phyloP scores from a whole-genome alignment of 2,888 invertebrate species.

The Hirudinaria manillensis region DNA sequence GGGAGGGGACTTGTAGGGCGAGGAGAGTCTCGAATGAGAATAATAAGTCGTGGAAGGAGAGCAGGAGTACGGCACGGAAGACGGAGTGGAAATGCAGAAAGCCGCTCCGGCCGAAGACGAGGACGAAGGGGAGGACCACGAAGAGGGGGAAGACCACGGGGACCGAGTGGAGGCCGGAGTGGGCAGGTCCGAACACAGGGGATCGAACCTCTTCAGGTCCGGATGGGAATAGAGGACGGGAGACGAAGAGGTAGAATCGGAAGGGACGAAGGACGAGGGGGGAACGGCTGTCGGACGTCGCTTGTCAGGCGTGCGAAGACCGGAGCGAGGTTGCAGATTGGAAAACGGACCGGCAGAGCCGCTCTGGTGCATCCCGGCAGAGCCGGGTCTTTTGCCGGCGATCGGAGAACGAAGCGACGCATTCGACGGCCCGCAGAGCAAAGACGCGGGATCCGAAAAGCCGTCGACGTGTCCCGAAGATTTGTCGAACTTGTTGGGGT shows the following conservation, averaged over 20 bases:
- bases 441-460: not conserved
- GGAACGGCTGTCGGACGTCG: not conserved
- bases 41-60: constrained; percentile 1
- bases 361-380: not conserved
- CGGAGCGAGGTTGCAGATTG: not conserved
- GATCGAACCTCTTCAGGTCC: constrained; percentile 22
- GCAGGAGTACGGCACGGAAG: not conserved
- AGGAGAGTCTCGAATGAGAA: not conserved
- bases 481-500: not conserved
- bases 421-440: not conserved
- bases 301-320: not conserved
- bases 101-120: constrained; percentile 4
- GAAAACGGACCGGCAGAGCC: not conserved
- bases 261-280: not conserved
- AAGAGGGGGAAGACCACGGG: constrained; percentile 11
- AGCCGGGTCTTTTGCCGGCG: not conserved
- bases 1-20: not conserved
- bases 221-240: constrained; percentile 21
- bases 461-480: not conserved
- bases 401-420: not conserved
- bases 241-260: constrained; percentile 9
- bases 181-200: constrained; percentile 23
- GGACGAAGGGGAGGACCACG: constrained; percentile 2
- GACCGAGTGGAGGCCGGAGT: constrained; percentile 20
- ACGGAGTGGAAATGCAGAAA: not conserved